Base-by-base conservation (phyloP, 2,888 invertebrate species). In the Euplagia quadripunctaria region DNA sequence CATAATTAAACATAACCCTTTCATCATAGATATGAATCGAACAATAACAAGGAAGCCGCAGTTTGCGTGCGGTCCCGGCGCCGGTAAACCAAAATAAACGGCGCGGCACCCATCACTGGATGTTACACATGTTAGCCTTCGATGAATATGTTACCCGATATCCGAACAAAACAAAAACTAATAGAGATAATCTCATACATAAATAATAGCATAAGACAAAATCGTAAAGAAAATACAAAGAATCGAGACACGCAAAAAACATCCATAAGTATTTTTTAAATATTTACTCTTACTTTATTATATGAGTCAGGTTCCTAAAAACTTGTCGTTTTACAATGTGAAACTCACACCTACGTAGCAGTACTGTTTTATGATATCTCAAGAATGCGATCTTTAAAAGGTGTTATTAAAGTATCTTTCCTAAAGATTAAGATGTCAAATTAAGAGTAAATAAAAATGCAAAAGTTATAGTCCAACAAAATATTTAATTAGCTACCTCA, bases 391-490 rank as follows among this genome's bases (percentile, higher is more conserved):
- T 42, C 58, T 58, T 41, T 61, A 63, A 63, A 71, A 70, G 68
- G 63, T 75, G 64, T 70, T 41, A 70, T 68, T 73, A 14, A 78
- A 72, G 68, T 71, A 74, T 70, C 74, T 72, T 79, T 79, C 79
- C 68, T 69, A 73, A 79, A 75, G 80, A 86, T 89, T 86, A 85
- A 89, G 88, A 86, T 88, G 86, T 89, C 81, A 87, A 85, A 83
- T 84, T 85, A 85, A 80, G 82, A 81, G 75, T 76, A 83, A 80
- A 81, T 88, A 86, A 87, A 85, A 82, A 83, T 73, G 74, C 71
- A 65, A 77, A 86, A 80, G 72, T 85, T 83, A 82, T 81, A 74
- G 73, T 70, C 71, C 71, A 73, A 81, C 79, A 79, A 79, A 83
- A 79, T 78, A 83, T 86, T 87, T 83, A 86, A 87, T 89, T 86